These are phyloP conservation scores for Decapterus maruadsi DNA, from an alignment of 2,797 vertebrate genomes.

Conservation along the genomic window DNA sequence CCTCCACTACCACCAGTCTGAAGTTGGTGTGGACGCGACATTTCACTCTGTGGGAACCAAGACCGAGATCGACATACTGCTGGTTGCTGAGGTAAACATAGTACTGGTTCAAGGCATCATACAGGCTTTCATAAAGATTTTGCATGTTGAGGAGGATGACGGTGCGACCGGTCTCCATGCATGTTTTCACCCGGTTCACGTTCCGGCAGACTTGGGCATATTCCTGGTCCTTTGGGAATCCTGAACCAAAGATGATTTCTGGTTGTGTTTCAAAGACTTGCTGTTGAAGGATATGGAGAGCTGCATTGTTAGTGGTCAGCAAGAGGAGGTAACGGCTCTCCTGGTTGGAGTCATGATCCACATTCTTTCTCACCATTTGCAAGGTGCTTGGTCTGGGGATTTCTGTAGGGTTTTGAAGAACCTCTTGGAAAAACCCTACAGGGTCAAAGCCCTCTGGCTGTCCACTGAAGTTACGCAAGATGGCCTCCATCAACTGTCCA, in stretches of 20 bases:
- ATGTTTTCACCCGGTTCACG: conserved; percentile 86
- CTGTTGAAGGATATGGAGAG: conserved; percentile 86
- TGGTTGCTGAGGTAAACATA: conserved; percentile 86
- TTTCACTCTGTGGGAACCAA: conserved; percentile 89
- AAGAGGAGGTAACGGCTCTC: conserved; percentile 87
- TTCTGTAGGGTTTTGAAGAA: conserved; percentile 63
- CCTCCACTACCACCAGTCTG: conserved; percentile 85
- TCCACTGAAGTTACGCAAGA: conserved; percentile 88
- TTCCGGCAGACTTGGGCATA: conserved; percentile 88
- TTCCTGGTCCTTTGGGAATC: conserved; percentile 89
- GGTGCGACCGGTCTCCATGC: conserved; percentile 88
- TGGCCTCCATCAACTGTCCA: conserved; percentile 77
- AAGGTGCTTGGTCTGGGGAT: conserved; percentile 80
- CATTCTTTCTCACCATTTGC: conserved; percentile 84
- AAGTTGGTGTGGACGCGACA: conserved; percentile 86
- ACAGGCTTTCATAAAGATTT: conserved; percentile 89
- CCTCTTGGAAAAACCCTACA: conserved; percentile 74
- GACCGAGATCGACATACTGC: conserved; percentile 88
- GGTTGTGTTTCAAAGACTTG: conserved; percentile 77
- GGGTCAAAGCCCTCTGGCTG: conserved; percentile 78
- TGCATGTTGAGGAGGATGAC: conserved; percentile 88
- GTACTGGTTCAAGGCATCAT: conserved; percentile 88
- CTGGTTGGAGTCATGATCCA: conserved; percentile 61
- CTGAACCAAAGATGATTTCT: conserved; percentile 88
- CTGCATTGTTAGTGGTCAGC: conserved; percentile 87